phyloP scores from a whole-genome alignment of 2,113 vertebrate genomes.

The Daubentonia madagascariensis region DNA sequence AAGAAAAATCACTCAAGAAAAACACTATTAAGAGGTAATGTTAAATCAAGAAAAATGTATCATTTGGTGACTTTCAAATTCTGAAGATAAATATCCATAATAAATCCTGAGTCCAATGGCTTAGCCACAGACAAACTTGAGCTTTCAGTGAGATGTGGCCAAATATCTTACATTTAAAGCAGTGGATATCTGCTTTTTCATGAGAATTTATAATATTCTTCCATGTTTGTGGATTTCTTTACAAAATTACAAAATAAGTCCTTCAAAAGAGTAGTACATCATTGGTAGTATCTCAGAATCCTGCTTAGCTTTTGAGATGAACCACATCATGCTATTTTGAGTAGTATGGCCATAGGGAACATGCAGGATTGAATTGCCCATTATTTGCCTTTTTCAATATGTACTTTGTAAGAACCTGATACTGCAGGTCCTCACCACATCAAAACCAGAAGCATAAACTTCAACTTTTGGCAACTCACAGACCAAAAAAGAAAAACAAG shows the following conservation, averaged over 20 bases:
- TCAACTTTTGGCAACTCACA: neutral
- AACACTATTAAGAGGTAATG: neutral
- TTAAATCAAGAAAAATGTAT: constrained; percentile 30
- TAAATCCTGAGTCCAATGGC: neutral
- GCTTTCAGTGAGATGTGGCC: neutral
- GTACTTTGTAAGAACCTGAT: constrained; percentile 14
- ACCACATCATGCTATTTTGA: neutral
- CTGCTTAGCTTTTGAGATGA: neutral
- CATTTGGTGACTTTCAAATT: constrained; percentile 20
- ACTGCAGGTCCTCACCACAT: neutral
- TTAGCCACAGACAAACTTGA: neutral
- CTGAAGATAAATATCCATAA: constrained; percentile 33
- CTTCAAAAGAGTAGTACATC: neutral
- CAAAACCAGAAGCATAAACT: neutral
- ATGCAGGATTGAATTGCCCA: neutral
- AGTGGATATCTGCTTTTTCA: neutral
- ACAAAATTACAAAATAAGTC: constrained; percentile 40
- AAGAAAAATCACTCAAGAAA: neutral
- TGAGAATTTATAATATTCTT: neutral
- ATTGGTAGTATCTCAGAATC: neutral
- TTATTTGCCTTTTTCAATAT: neutral
- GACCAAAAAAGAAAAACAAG: constrained; percentile 22
- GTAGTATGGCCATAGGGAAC: neutral
- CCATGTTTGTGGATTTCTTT: neutral
- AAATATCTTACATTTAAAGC: constrained; percentile 2